Percentiles rank a stretch among this genome's conserved stretches.
These are phyloP conservation scores for Cephalopterus ornatus DNA, from an alignment of 2,113 vertebrate species.

Conservation along the genomic window DNA sequence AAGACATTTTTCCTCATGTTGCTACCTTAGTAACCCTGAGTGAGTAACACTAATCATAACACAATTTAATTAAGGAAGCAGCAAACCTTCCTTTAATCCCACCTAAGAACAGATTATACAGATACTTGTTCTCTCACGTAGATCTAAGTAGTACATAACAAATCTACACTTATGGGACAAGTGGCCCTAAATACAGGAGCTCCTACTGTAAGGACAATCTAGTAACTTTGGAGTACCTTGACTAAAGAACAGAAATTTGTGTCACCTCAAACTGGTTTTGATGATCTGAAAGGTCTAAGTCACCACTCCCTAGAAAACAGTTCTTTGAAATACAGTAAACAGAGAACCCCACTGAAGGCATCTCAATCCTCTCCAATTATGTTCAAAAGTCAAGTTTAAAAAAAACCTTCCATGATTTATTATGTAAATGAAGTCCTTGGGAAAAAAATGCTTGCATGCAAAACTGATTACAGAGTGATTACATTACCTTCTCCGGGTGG, in stretches of 20 bases:
- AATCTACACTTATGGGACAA: neutral
- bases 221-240: neutral
- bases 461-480: neutral
- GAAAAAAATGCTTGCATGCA: neutral
- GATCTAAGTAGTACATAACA: neutral
- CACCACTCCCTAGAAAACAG: neutral
- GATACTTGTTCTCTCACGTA: neutral
- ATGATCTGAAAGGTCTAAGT: neutral
- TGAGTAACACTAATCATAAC: neutral
- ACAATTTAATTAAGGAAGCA: slow-evolving; percentile 9
- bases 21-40: neutral
- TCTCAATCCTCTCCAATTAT: neutral
- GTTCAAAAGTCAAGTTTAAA: neutral
- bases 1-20: neutral
- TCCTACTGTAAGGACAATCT: neutral
- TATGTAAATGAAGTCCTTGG: neutral
- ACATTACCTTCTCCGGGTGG: neutral
- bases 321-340: neutral
- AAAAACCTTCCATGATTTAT: neutral
- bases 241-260: neutral
- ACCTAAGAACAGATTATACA: slow-evolving; percentile 23
- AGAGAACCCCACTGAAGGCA: neutral
- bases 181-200: neutral
- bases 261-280: neutral
- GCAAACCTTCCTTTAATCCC: slow-evolving; percentile 31